Conservation (phyloP, 2,113 vertebrate genomes). For the Melanerpes formicivorus region DNA sequence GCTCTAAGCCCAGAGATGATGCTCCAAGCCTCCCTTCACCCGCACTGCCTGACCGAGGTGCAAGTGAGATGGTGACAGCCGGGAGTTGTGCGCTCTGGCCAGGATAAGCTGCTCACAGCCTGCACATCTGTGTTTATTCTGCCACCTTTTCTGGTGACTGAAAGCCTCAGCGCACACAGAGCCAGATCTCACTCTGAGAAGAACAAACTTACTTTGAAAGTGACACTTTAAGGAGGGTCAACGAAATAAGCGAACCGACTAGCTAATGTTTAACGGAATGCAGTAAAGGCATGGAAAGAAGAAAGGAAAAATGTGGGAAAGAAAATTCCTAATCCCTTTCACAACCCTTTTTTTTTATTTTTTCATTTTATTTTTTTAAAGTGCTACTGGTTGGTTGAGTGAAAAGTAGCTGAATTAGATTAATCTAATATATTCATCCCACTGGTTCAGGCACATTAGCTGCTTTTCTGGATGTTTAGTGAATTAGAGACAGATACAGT, state of each 20-base stretch:
- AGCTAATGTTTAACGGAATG: background rate
- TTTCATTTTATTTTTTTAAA: background rate
- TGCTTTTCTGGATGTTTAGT: constrained; percentile 41
- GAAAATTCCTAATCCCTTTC: constrained; percentile 14
- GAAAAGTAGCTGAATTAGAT: constrained; percentile 54
- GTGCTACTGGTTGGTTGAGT: background rate
- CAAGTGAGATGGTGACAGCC: background rate
- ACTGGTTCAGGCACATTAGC: constrained; percentile 27
- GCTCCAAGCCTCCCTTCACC: background rate
- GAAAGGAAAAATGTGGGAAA: constrained; percentile 22
- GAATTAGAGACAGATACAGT: constrained; percentile 55
- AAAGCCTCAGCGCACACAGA: background rate
- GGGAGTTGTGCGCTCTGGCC: accelerated
- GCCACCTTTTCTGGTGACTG: background rate
- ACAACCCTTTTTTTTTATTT: background rate
- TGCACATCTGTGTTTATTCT: background rate
- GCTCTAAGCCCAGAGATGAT: background rate
- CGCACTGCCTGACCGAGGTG: background rate
- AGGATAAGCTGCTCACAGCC: background rate
- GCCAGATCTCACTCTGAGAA: background rate
- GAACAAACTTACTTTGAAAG: background rate
- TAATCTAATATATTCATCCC: constrained; percentile 34
- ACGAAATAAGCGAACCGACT: background rate
- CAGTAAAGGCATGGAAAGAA: background rate
- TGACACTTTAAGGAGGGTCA: background rate